These are phyloP conservation scores for Apeira syringaria DNA, from an alignment of 2,888 invertebrate species.

Conservation along the genomic window DNA sequence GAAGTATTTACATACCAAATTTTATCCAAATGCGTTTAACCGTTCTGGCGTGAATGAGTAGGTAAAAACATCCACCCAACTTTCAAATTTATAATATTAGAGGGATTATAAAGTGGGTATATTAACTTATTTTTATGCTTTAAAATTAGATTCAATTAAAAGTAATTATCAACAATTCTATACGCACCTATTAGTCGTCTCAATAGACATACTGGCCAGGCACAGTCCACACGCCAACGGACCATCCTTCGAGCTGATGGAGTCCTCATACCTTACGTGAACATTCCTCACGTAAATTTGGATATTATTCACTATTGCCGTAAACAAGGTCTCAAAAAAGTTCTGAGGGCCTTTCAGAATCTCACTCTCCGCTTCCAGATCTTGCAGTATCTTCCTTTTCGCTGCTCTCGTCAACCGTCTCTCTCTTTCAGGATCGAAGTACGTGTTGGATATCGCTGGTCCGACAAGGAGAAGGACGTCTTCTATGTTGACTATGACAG, in stretches of 20 bases:
- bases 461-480: conserved; percentile 90
- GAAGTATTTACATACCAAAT: too few species aligned
- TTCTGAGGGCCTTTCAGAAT: conserved; percentile 85
- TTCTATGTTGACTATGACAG: conserved; percentile 89
- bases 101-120: too few species aligned
- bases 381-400: conserved; percentile 88
- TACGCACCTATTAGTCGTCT: conserved; percentile 90
- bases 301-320: conserved; percentile 90
- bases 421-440: conserved; percentile 89
- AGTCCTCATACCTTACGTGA: conserved; percentile 92
- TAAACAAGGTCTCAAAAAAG: conserved; percentile 88
- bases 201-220: conserved; percentile 89
- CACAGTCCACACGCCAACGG: conserved; percentile 90
- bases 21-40: too few species aligned
- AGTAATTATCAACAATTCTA: too few species aligned
- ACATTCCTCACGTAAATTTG: conserved; percentile 91
- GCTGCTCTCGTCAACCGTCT: conserved; percentile 88
- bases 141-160: too few species aligned
- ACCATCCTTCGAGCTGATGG: conserved; percentile 85
- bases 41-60: too few species aligned
- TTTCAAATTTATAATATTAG: too few species aligned
- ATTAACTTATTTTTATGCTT: too few species aligned
- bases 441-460: conserved; percentile 86
- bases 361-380: conserved; percentile 84
- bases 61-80: too few species aligned